Evolutionary conservation across 2,113 vertebrate genomes (phyloP), one percentile per base, ranked within the genome.

Genomic region (Paramormyrops kingsleyae): DNA sequence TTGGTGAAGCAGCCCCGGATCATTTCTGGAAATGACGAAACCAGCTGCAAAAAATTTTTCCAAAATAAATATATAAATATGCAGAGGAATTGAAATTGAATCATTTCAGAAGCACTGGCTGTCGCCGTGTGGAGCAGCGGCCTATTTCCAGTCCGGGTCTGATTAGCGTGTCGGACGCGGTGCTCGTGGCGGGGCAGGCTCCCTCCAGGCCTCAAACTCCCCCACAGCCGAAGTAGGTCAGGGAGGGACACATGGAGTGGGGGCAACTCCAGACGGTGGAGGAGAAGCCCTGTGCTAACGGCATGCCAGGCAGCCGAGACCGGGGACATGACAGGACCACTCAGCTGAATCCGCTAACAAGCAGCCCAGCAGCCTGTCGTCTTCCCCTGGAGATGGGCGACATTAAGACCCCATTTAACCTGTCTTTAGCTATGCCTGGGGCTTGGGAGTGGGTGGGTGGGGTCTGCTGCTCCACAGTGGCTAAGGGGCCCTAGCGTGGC

Each of bases 381-480:
- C 93, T 93, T 93, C 94, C 88, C 90, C 92, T 92, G 94, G 95
- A 91, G 91, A 90, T 56, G 19, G 87, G 53, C 35, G 1, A 44
- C 56, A 27, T 46, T 94, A 92, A 91, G 91, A 94, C 93, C 92
- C 92, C 95, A 94, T 92, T 95, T 95, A 95, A 94, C 94, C 93
- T 92, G 92, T 92, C 89, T 95, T 95, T 95, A 95, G 94, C 94
- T 91, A 91, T 84, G 52, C 90, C 80, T 44, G 88, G 90, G 89
- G 90, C 89, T 88, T 87, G 90, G 86, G 88, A 52, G 87, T 83
- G 24, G 66, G 50, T 49, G 88, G 77, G 89, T 74, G 50, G 85
- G 86, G 52, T 27, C 35, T 19, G 74, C 35, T 7, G 31, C 31
- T 88, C 44, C 19, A 21, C n/a, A 49, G 42, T 2, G 17, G 7